Conservation (phyloP, 2,113 vertebrate genomes). For the Tachycineta bicolor region DNA sequence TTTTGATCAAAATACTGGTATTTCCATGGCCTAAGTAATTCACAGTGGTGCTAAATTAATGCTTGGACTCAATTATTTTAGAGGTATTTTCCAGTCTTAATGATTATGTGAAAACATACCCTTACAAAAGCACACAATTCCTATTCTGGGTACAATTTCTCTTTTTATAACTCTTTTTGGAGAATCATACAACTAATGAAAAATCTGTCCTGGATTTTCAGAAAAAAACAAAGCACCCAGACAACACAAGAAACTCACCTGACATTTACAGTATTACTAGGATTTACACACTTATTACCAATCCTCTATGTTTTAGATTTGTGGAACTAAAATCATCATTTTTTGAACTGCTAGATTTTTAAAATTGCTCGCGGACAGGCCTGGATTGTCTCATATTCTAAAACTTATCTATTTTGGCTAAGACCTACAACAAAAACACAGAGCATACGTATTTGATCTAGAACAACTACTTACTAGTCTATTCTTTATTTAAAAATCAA, state of each 20-base stretch:
- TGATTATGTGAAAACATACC: not conserved
- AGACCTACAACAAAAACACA: rapidly evolving
- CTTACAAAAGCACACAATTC: not conserved
- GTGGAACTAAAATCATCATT: rapidly evolving
- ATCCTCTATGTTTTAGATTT: not conserved
- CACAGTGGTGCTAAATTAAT: not conserved
- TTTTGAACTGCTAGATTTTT: not conserved
- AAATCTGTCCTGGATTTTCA: not conserved
- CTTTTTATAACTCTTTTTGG: not conserved
- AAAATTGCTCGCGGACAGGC: not conserved
- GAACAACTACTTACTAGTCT: not conserved
- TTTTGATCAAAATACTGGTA: not conserved
- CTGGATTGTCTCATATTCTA: not conserved
- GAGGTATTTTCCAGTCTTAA: not conserved
- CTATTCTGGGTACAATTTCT: not conserved
- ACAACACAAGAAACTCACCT: too few species aligned
- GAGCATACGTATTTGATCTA: not conserved
- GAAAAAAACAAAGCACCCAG: not conserved
- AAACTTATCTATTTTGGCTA: not conserved
- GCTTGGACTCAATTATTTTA: not conserved
- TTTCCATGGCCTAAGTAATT: not conserved
- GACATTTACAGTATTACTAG: not conserved
- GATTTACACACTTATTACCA: not conserved
- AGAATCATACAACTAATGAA: not conserved
- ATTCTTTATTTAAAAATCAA: not conserved